Evolutionary conservation across 1,140 invertebrate genomes (phyloP).

Genomic region (Dendrolimus punctatus): DNA sequence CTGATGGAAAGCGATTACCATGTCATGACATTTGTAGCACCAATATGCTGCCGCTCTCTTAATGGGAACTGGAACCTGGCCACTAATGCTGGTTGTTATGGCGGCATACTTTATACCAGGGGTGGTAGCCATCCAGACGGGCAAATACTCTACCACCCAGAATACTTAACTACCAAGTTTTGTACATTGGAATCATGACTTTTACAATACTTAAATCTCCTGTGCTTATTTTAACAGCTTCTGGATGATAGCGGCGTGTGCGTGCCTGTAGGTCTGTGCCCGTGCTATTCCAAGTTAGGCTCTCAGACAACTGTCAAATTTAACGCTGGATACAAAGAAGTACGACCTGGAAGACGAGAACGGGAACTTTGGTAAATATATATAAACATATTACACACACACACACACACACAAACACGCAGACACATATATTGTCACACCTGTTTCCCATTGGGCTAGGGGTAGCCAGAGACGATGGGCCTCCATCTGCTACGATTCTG

Average conservation of each 20-base stretch:
- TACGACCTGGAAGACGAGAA: slow-evolving; percentile 76
- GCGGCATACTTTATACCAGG: too few relatives aligned
- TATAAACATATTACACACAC: not conserved
- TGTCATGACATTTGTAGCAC: too few relatives aligned
- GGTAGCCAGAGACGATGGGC: too few relatives aligned
- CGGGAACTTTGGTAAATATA: slow-evolving; percentile 79
- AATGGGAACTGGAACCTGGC: too few relatives aligned
- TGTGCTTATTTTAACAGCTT: slow-evolving; percentile 47
- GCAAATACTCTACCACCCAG: too few relatives aligned
- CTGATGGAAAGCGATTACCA: too few relatives aligned
- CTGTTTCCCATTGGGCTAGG: too few relatives aligned
- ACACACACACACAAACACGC: not conserved
- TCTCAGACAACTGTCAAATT: slow-evolving; percentile 80
- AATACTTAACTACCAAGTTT: too few relatives aligned
- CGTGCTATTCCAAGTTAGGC: slow-evolving; percentile 70
- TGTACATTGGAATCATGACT: not conserved
- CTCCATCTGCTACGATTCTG: too few relatives aligned
- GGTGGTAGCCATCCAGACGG: too few relatives aligned
- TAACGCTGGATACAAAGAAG: slow-evolving; percentile 81
- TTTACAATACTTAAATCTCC: not conserved
- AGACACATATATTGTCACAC: not conserved
- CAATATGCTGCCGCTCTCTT: too few relatives aligned
- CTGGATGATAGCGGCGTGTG: slow-evolving; percentile 82
- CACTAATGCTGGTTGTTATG: too few relatives aligned
- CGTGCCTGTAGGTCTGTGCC: slow-evolving; percentile 82